Evolutionary conservation across 2,113 vertebrate genomes (phyloP), one percentile per base, ranked within the genome.

Genomic region (Myotis davidii): DNA sequence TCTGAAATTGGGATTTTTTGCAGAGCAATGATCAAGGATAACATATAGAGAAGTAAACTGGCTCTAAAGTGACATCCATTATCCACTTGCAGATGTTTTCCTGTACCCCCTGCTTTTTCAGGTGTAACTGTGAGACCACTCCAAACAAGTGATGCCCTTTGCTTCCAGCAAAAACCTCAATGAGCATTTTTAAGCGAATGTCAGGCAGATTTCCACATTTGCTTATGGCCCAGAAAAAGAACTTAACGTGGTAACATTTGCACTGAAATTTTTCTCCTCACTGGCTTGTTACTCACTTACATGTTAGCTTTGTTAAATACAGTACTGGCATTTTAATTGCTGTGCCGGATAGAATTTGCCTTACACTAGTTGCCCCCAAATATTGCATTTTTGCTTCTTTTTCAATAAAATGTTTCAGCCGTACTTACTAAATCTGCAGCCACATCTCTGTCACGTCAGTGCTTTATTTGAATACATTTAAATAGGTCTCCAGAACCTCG

Each of bases 381-480:
- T 95, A 95, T 69, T 96, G 97, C 96, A 54, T 96, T 88, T 96
- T 39, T 82, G 78, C 72, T 97, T 97, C 32, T 88, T 96, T 95
- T 95, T 96, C 25, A 83, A 45, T 97, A 93, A 96, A 97, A 81
- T 95, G 52, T 97, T 97, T 90, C 76, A 98, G 90, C 84, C 89
- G 91, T 97, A 94, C 54, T 96, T 50, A 90, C 59, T 72, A 94
- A 97, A 96, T 78, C 95, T 91, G 48, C 64, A 96, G 89, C 96
- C 94, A 94, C 85, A 81, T 97, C 95, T 96, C 90, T 98, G 95
- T 96, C 97, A 95, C 0, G 0, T 56, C 90, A 29, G 90, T 73
- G 93, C 92, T 97, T 96, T 96, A 95, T 92, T 98, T 65, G 94
- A 20, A 96, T 69, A 95, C 3, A 97, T 97, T 97, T 96, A 96